Evolutionary conservation across 2,113 vertebrate genomes (phyloP).

Genomic region (Myiagra hebetior): DNA sequence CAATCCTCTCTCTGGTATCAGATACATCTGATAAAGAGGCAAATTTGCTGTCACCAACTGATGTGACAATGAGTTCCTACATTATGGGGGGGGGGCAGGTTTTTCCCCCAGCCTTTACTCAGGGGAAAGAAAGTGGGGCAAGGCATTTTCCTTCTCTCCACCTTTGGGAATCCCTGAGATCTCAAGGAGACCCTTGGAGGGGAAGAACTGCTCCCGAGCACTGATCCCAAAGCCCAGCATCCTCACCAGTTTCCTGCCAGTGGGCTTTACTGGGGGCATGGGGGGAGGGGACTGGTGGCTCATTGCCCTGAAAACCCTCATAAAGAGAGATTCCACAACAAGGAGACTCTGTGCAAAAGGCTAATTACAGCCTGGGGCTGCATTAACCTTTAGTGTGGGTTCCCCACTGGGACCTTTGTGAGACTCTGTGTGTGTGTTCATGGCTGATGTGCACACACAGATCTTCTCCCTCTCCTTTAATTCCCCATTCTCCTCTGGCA

Average conservation of each 20-base stretch:
- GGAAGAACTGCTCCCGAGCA: not conserved
- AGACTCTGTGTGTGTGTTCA: not conserved
- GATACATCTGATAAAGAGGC: not conserved
- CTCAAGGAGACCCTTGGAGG: not conserved
- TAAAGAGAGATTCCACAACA: conserved; percentile 66
- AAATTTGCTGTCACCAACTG: not conserved
- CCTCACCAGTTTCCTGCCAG: not conserved
- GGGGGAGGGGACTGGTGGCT: conserved; percentile 1
- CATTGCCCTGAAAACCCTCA: conserved; percentile 43
- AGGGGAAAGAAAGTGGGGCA: not conserved
- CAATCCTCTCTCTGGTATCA: not conserved
- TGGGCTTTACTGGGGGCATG: not conserved
- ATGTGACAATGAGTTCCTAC: not conserved
- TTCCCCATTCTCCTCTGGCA: not conserved
- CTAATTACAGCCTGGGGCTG: conserved; percentile 69
- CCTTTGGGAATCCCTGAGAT: not conserved
- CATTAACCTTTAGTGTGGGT: conserved; percentile 60
- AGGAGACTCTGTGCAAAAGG: conserved; percentile 61
- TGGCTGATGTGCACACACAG: not conserved
- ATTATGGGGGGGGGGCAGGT: not conserved
- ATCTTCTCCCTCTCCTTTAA: conserved; percentile 5
- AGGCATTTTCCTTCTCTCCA: not conserved
- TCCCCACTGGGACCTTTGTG: conserved; percentile 50
- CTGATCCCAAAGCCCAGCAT: not conserved
- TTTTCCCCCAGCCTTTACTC: not conserved